These are phyloP conservation scores for Diplogasteroides magnus DNA, from an alignment of 1,140 invertebrate genomes.

Conservation along the genomic window DNA sequence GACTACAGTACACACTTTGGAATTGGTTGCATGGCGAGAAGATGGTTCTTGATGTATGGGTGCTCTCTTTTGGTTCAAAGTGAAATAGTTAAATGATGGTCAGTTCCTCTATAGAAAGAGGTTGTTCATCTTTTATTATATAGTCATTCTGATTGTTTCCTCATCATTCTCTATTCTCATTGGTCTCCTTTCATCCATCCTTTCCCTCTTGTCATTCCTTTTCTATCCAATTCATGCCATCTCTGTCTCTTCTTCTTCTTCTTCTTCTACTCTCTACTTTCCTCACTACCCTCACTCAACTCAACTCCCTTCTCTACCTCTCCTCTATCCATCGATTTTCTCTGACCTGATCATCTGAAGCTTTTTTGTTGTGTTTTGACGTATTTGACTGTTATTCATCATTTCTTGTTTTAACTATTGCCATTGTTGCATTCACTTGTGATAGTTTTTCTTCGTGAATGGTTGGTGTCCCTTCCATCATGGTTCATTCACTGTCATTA, in stretches of 20 bases:
- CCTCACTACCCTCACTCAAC: conserved; percentile 14
- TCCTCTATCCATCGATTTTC: background rate
- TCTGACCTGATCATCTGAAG: background rate
- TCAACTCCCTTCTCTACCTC: background rate
- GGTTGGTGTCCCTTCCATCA: conserved; percentile 9
- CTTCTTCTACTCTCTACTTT: conserved; percentile 10
- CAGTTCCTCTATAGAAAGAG: too few species aligned
- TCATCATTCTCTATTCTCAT: conserved; percentile 9
- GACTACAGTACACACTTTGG: too few species aligned
- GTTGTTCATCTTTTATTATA: too few species aligned
- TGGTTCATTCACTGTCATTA: conserved; percentile 10
- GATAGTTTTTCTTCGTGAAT: too few species aligned
- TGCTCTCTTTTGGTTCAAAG: too few species aligned
- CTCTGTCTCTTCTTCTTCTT: conserved; percentile 4
- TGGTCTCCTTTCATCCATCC: background rate
- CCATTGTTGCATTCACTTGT: too few species aligned
- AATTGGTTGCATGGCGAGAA: too few species aligned
- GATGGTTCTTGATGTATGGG: too few species aligned
- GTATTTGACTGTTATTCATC: too few species aligned
- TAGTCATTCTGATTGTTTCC: background rate
- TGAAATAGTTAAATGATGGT: too few species aligned
- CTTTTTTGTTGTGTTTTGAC: conserved; percentile 6
- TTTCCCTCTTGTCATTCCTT: conserved; percentile 8
- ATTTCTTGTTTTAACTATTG: too few species aligned
- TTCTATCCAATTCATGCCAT: background rate